Percentiles rank a stretch among this genome's conserved stretches.
Evolutionary conservation across 2,797 vertebrate species (phyloP).

Genomic region (Scolopax rusticola): DNA sequence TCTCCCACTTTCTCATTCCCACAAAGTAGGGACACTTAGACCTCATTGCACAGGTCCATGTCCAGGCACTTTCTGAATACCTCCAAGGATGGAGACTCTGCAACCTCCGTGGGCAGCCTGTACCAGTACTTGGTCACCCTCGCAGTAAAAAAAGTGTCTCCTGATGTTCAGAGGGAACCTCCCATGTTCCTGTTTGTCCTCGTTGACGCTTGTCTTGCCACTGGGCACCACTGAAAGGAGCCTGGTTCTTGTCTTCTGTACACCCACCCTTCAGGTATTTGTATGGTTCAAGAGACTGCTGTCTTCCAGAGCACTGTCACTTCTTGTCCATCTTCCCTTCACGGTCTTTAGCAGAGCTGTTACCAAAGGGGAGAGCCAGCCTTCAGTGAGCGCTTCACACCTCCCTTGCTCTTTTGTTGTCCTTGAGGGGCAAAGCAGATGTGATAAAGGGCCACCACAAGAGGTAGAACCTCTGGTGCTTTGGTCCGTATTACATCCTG

Average conservation of each 20-base stretch:
- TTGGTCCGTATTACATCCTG: accelerated
- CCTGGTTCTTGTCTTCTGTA: not conserved
- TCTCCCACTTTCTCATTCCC: too few relatives aligned
- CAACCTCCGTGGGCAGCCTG: not conserved
- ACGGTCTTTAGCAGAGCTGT: not conserved
- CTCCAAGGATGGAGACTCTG: not conserved
- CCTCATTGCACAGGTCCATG: not conserved
- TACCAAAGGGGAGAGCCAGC: not conserved
- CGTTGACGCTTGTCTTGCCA: not conserved
- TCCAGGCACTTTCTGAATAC: not conserved
- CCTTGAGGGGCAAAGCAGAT: not conserved
- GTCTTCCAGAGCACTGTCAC: not conserved
- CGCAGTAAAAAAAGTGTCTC: not conserved
- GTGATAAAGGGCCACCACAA: not conserved
- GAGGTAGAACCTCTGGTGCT: not conserved
- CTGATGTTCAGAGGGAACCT: not conserved
- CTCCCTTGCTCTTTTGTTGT: not conserved
- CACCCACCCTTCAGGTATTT: not conserved
- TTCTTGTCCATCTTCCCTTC: not conserved
- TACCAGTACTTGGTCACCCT: not conserved
- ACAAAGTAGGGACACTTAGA: not conserved
- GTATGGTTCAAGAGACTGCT: not conserved
- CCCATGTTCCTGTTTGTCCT: not conserved
- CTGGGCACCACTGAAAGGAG: not conserved
- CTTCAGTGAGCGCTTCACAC: not conserved